Conservation (phyloP, 2,113 vertebrate species). For the Thamnaconus septentrionalis region DNA sequence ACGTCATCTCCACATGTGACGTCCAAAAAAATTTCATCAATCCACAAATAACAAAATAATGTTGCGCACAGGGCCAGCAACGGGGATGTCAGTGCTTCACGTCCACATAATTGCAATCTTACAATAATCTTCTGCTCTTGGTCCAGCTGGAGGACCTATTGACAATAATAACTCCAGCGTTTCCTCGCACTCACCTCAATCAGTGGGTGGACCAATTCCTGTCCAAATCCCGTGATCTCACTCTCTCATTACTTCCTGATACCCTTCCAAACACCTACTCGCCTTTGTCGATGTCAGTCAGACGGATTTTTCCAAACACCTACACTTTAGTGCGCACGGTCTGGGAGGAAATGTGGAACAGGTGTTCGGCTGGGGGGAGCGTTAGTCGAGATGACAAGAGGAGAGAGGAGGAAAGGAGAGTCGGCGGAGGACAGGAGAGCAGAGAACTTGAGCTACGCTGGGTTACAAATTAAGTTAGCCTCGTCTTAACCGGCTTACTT, state of each 20-base stretch:
- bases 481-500: no score
- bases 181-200: conserved; percentile 45
- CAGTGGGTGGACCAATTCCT: conserved; percentile 60
- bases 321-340: conserved; percentile 58
- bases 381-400: conserved; percentile 46
- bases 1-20: not conserved
- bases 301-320: conserved; percentile 66
- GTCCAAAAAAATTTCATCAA: not conserved
- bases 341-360: conserved; percentile 72
- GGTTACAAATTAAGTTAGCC: no score
- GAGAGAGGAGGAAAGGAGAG: conserved; percentile 16
- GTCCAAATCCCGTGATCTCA: conserved; percentile 65
- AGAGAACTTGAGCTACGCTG: not conserved
- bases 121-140: conserved; percentile 18
- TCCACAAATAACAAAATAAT: not conserved
- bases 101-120: conserved; percentile 24
- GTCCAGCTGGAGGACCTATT: conserved; percentile 51
- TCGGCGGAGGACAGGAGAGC: conserved; percentile 43
- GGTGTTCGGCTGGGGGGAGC: conserved; percentile 69
- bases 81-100: conserved; percentile 12
- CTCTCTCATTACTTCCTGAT: conserved; percentile 59
- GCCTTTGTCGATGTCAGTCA: conserved; percentile 67
- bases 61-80: not conserved
- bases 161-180: conserved; percentile 37
- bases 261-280: conserved; percentile 68